Evolutionary conservation across 2,888 invertebrate genomes (phyloP), one percentile per base, ranked within the genome.

Genomic region (Macaria liturata): DNA sequence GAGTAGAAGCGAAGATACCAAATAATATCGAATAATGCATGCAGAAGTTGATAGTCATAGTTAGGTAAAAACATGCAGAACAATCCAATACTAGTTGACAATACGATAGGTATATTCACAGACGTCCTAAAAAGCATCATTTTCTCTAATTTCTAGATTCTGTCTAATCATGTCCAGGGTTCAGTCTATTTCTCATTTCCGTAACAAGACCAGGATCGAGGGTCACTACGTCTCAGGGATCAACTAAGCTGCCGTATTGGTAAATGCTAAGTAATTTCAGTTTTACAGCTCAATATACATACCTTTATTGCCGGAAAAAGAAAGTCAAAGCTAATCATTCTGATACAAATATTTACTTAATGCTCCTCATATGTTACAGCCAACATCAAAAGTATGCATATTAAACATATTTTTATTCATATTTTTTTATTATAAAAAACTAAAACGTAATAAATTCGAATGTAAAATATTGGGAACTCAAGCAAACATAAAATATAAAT

Each of bases 211-310:
- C 72, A 70, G 77, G 70, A 65, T 70, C 49, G 62, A 58, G 68
- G 81, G 70, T 63, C 65, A 72, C 86, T 88, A 87, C 80, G 3
- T 62, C 59, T 75, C 69, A 74, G 66, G 71, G 75, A 75, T 76
- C 6, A 51, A 55, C 81, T 84, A 90, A 87, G 89, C 91, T 90
- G 91, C 90, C 91, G 84, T 88, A 86, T 91, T 91, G 91, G 91
- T 91, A 91, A 91, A 91, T 91, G 91, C 88, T 89, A 90, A 77
- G 75, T 79, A 76, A 78, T 81, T 79, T 74, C 66, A 74, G 76
- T 84, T 85, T 81, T 75, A 74, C 66, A 67, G 78, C 83, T 83
- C 76, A 80, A 80, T 67, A 72, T 69, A 85, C 88, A 84, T 81
- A 88, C 88, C 77, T 86, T 86, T 71, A 76, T 72, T 85, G 81